Evolutionary conservation across 2,113 vertebrate genomes (phyloP).

Genomic region (Alligator mississippiensis): DNA sequence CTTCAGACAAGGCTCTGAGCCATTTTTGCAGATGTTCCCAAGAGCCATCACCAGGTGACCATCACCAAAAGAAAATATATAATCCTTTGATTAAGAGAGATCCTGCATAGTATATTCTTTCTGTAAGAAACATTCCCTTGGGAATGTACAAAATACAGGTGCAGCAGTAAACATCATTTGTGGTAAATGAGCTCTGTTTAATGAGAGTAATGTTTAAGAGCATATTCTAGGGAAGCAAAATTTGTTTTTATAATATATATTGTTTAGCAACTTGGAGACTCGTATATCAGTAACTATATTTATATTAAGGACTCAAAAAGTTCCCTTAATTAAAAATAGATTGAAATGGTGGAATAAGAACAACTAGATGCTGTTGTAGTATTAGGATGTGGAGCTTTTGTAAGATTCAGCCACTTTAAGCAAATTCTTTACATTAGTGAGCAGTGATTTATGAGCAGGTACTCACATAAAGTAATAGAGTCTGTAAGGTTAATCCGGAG

Average conservation of each 20-base stretch:
- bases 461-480: background rate
- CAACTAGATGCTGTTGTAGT: background rate
- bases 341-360: background rate
- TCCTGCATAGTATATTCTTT: background rate
- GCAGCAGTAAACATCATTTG: background rate
- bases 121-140: background rate
- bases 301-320: background rate
- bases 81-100: background rate
- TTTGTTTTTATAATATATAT: background rate
- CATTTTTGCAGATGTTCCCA: background rate
- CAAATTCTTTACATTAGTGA: background rate
- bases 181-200: background rate
- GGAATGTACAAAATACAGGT: background rate
- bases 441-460: background rate
- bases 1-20: background rate
- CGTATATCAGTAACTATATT: background rate
- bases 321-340: background rate
- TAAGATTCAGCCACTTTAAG: background rate
- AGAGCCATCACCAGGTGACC: rapidly evolving
- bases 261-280: background rate
- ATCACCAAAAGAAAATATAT: background rate
- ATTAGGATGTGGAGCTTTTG: background rate
- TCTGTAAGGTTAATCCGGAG: background rate
- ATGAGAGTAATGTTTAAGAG: background rate
- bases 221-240: background rate